Evolutionary conservation across 2,888 invertebrate species (phyloP).

Genomic region (Hypena proboscidalis): DNA sequence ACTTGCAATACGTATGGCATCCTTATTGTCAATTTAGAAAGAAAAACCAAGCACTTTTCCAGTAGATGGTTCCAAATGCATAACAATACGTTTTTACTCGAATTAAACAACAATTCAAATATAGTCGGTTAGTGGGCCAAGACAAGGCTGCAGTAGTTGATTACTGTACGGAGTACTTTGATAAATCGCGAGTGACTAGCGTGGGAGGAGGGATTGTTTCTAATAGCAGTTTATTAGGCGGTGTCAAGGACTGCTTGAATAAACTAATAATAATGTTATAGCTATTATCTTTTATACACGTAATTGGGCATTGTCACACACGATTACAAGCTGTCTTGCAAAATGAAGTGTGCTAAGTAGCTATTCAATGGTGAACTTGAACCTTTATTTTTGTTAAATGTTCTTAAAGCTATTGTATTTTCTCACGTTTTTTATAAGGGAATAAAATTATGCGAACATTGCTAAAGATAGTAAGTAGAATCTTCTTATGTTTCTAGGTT

Average conservation of each 20-base stretch:
- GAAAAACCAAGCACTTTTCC: no score
- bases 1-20: no score
- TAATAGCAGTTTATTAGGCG: slow-evolving; percentile 57
- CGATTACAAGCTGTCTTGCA: slow-evolving; percentile 3
- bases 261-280: slow-evolving; percentile 33
- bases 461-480: no score
- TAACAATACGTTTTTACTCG: slow-evolving; percentile 1
- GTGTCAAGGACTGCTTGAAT: slow-evolving; percentile 62
- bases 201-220: slow-evolving; percentile 71
- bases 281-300: slow-evolving; percentile 25
- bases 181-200: slow-evolving; percentile 60
- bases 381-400: not conserved
- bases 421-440: no score
- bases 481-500: no score
- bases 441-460: no score
- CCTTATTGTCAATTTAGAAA: no score
- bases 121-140: slow-evolving; percentile 31
- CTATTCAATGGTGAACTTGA: slow-evolving; percentile 5
- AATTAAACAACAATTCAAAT: slow-evolving; percentile 35
- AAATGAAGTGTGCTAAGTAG: slow-evolving; percentile 1
- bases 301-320: slow-evolving; percentile 38
- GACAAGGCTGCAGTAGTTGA: slow-evolving; percentile 52
- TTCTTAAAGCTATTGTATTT: no score
- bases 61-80: not conserved
- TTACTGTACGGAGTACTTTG: slow-evolving; percentile 52